These are phyloP conservation scores for Megalurothrips usitatus DNA, from an alignment of 2,888 invertebrate genomes.

Conservation along the genomic window DNA sequence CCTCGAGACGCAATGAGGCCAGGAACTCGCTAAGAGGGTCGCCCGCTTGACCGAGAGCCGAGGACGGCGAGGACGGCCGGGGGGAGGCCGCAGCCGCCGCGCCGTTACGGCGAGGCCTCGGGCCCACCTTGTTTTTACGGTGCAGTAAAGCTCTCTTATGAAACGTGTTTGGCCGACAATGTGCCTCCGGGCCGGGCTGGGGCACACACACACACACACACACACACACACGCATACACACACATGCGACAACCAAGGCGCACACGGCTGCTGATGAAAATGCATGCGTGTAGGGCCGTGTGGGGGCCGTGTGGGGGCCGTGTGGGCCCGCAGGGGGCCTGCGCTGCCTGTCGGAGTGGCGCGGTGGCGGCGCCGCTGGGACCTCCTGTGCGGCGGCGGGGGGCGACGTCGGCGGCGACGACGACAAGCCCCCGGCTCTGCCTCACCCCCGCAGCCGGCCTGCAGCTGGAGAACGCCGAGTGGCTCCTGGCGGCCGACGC, in stretches of 20 bases:
- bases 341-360: not conserved
- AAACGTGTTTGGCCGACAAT: conserved; percentile 17
- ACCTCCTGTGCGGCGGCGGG: not conserved
- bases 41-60: not conserved
- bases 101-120: not conserved
- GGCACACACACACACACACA: not conserved
- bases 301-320: not conserved
- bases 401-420: not conserved
- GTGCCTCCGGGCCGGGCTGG: not conserved
- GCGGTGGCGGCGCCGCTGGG: not conserved
- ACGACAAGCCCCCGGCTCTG: not conserved
- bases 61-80: too few relatives aligned
- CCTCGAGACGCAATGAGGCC: too few relatives aligned
- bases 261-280: conserved; percentile 17
- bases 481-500: too few relatives aligned
- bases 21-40: not conserved
- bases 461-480: too few relatives aligned
- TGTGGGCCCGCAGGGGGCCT: not conserved
- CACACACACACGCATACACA: not conserved
- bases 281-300: conserved; percentile 8
- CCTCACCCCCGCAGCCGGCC: too few relatives aligned
- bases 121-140: conserved; percentile 16
- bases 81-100: not conserved
- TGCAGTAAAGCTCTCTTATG: conserved; percentile 24
- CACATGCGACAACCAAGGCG: not conserved